Percentiles rank a stretch among this genome's conserved stretches.
phyloP scores from a whole-genome alignment of 2,888 invertebrate genomes.

The Neoascia interrupta region DNA sequence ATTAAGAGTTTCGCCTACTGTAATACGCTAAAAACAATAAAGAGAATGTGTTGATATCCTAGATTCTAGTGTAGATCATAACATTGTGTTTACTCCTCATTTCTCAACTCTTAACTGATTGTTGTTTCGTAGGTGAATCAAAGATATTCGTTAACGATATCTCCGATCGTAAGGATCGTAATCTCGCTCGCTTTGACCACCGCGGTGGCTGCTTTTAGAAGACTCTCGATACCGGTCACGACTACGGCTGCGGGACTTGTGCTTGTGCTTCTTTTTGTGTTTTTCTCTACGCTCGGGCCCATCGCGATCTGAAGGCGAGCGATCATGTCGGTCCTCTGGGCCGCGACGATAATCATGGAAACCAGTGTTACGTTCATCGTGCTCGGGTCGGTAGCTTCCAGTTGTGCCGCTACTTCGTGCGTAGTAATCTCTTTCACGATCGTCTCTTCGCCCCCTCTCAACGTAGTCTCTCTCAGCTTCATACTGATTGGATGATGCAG shows the following conservation, averaged over 20 bases:
- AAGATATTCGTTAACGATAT: slow-evolving; percentile 59
- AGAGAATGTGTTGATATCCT: too few relatives aligned
- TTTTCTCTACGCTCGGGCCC: slow-evolving; percentile 75
- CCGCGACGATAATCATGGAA: slow-evolving; percentile 57
- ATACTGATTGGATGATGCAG: slow-evolving; percentile 65
- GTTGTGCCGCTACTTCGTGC: slow-evolving; percentile 70
- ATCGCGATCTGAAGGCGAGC: slow-evolving; percentile 71
- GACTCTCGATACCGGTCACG: slow-evolving; percentile 73
- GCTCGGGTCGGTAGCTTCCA: slow-evolving; percentile 75
- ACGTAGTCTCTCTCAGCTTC: slow-evolving; percentile 74
- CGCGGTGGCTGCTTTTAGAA: slow-evolving; percentile 43
- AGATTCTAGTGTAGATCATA: too few relatives aligned
- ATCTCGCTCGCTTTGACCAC: slow-evolving; percentile 31
- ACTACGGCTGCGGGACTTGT: slow-evolving; percentile 76
- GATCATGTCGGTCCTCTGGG: slow-evolving; percentile 72
- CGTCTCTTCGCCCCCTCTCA: slow-evolving; percentile 76
- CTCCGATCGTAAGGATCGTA: slow-evolving; percentile 46
- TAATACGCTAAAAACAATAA: too few relatives aligned
- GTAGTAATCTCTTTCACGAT: slow-evolving; percentile 72
- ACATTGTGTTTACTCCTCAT: too few relatives aligned
- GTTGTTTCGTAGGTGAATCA: too few relatives aligned
- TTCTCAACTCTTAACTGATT: too few relatives aligned
- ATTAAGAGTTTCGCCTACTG: too few relatives aligned
- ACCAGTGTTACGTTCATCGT: slow-evolving; percentile 74
- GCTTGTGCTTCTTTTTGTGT: slow-evolving; percentile 78